Evolutionary conservation across 2,113 vertebrate genomes (phyloP).

Genomic region (Lagenorhynchus albirostris): DNA sequence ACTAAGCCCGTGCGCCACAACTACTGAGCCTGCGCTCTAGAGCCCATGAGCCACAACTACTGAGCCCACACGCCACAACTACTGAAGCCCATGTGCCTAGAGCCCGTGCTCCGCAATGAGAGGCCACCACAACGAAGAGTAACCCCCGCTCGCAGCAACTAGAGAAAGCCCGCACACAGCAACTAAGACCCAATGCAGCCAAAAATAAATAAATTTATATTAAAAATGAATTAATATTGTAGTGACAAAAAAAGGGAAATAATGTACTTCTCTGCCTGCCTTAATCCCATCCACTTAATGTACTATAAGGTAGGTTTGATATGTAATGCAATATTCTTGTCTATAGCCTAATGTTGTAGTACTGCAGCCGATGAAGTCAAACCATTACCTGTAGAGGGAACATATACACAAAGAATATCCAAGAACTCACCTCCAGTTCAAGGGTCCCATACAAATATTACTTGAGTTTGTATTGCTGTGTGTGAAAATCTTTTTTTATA

Average conservation of each 20-base stretch:
- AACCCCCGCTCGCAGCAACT: too few species aligned
- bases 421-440: background rate
- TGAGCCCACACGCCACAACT: too few species aligned
- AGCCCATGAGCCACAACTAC: too few species aligned
- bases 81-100: too few species aligned
- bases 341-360: background rate
- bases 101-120: too few species aligned
- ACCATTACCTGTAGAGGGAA: background rate
- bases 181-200: too few species aligned
- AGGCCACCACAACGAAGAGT: too few species aligned
- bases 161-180: too few species aligned
- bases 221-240: background rate
- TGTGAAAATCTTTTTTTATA: background rate
- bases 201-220: background rate
- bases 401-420: background rate
- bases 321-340: background rate
- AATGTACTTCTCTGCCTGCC: background rate
- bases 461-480: background rate
- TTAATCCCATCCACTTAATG: background rate
- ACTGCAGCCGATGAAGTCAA: background rate
- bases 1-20: too few species aligned
- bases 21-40: too few species aligned
- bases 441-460: background rate
- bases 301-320: background rate
- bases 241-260: background rate